phyloP scores from a whole-genome alignment of 1,140 invertebrate species.

The Varroa destructor region DNA sequence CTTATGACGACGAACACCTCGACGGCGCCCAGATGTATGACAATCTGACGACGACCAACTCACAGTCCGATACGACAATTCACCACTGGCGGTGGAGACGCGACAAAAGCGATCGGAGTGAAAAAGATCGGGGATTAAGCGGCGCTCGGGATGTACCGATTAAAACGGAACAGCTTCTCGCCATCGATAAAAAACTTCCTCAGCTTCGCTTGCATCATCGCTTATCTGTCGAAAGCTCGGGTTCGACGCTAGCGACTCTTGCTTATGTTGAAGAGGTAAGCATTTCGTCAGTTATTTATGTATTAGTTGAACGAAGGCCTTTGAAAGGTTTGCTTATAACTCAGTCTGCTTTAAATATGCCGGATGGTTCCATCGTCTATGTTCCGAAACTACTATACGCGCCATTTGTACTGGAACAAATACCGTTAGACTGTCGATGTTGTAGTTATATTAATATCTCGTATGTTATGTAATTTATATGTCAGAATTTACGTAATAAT shows the following conservation, averaged over 20 bases:
- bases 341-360: too few species aligned
- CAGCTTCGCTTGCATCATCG: slow-evolving; percentile 1
- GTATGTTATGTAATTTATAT: too few species aligned
- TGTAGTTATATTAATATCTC: too few species aligned
- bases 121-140: slow-evolving; percentile 29
- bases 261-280: slow-evolving; percentile 23
- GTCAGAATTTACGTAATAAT: too few species aligned
- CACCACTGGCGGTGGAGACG: slow-evolving; percentile 15
- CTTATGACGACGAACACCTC: slow-evolving; percentile 51
- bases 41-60: slow-evolving; percentile 48
- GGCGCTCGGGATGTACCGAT: slow-evolving; percentile 27
- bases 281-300: neutral
- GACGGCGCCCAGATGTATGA: slow-evolving; percentile 55
- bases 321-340: too few species aligned
- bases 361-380: too few species aligned
- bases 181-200: neutral
- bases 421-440: too few species aligned
- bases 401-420: too few species aligned
- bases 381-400: too few species aligned
- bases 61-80: slow-evolving; percentile 41
- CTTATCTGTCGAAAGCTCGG: slow-evolving; percentile 9
- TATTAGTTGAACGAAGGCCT: too few species aligned
- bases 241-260: slow-evolving; percentile 6
- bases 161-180: slow-evolving; percentile 1
- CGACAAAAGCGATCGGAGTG: slow-evolving; percentile 10